Conservation (phyloP, 2,888 invertebrate genomes). For the Stomorhina lunata region DNA sequence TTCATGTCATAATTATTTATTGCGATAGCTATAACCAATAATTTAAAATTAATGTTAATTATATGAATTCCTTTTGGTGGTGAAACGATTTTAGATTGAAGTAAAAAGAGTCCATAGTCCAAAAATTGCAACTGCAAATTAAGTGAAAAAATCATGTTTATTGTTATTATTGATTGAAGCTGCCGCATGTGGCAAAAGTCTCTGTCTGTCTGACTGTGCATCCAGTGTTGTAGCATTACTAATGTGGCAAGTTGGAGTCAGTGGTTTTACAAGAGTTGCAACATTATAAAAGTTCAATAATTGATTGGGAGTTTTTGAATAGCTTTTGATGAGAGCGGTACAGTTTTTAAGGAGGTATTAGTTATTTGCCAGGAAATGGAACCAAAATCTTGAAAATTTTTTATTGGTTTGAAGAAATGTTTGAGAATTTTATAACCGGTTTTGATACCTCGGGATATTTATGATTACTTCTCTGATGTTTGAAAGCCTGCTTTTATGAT, state of each 20-base stretch:
- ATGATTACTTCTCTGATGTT: too few relatives aligned
- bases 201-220: too few relatives aligned
- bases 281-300: conserved; percentile 41
- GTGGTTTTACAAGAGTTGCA: conserved; percentile 39
- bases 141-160: conserved; percentile 1
- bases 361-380: background rate
- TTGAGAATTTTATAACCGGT: too few relatives aligned
- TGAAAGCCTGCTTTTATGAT: too few relatives aligned
- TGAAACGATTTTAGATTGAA: background rate
- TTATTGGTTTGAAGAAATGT: too few relatives aligned
- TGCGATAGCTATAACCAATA: too few relatives aligned
- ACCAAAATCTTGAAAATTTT: too few relatives aligned
- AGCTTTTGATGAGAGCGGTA: background rate
- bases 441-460: too few relatives aligned
- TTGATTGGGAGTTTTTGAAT: background rate
- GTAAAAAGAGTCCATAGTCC: conserved; percentile 1
- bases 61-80: too few relatives aligned
- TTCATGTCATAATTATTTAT: too few relatives aligned
- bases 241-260: conserved; percentile 19
- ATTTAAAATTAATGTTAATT: too few relatives aligned
- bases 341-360: background rate
- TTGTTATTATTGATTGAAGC: conserved; percentile 2
- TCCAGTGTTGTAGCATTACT: background rate
- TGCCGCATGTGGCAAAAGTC: conserved; percentile 29
- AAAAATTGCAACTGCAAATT: background rate